Base-by-base conservation (phyloP, 2,797 vertebrate genomes). In the Cynopterus sphinx region DNA sequence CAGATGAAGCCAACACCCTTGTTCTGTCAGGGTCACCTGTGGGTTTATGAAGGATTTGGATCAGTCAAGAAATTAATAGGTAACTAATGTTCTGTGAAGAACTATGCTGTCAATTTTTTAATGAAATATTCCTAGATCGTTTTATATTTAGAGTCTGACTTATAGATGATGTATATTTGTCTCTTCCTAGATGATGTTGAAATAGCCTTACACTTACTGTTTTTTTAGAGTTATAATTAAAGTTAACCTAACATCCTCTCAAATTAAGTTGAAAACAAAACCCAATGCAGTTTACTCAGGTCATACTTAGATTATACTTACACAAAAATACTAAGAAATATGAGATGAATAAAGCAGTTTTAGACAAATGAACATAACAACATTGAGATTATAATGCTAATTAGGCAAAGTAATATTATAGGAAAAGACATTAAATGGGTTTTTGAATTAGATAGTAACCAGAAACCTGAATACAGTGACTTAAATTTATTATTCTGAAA, bases 41-140 rank as follows among this genome's bases (percentile, higher is more conserved):
- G 43, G 36, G 70, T 74, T 95, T 79, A 33, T 17, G 51, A 92
- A 87, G 61, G 57, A 55, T 82, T 74, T 92, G 55, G 75, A 83
- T 10, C 22, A 26, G 26, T 63, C 63, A 53, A 78, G 87, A 92
- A 92, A 63, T 55, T 79, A 86, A 86, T 73, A 70, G 74, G 68
- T 87, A 83, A 90, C 26, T 77, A 71, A 31, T 67, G 55, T 87
- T 26, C 31, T 7, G 59, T 51, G 46, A 61, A 53, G 43, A 77
- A 41, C 49, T 83, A 31, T 53, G 24, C 10, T 57, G 9, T 71
- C 82, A 0, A 59, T 83, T 73, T 94, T 95, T 41, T 39, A 49
- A 28, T 81, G 26, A 92, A 65, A 71, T 28, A 65, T n/a, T 51
- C 31, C 77, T 82, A 73, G 26, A 41, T 82, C 46, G 15, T 85